A percentile compares a stretch with the other conserved stretches of the same genome.
phyloP scores from a whole-genome alignment of 1,140 invertebrate species.

The Aphis craccivora region DNA sequence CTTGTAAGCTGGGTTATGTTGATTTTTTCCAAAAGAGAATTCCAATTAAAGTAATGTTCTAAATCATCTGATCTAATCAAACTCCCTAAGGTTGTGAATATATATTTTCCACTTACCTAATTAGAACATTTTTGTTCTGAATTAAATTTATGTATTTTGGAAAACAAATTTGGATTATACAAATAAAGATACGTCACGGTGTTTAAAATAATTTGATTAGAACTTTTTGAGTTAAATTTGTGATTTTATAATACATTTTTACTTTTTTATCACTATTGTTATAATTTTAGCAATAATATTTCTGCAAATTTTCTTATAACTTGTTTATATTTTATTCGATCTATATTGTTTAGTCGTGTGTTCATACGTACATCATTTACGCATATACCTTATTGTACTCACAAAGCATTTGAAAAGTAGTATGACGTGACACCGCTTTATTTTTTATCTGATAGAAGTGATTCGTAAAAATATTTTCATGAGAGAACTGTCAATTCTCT shows the following conservation, averaged over 20 bases:
- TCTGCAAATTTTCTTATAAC: not conserved
- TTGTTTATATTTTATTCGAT: not conserved
- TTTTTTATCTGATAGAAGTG: not conserved
- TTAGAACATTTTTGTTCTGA: too few species aligned
- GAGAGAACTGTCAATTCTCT: not conserved
- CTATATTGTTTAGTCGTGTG: not conserved
- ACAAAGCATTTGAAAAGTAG: slow-evolving; percentile 5
- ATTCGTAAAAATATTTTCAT: not conserved
- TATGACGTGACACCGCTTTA: not conserved
- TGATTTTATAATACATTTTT: too few species aligned
- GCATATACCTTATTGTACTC: not conserved
- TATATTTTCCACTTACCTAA: too few species aligned
- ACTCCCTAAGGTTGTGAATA: too few species aligned
- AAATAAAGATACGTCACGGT: too few species aligned
- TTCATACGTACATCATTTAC: not conserved
- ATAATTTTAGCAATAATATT: not conserved
- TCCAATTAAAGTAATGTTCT: not conserved
- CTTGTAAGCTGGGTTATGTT: not conserved
- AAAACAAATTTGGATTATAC: too few species aligned
- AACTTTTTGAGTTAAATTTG: too few species aligned
- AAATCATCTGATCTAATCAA: not conserved
- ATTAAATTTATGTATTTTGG: too few species aligned
- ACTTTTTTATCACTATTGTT: not conserved
- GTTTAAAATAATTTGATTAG: too few species aligned
- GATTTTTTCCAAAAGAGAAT: not conserved